These are phyloP conservation scores for Pinctada fucata DNA, from an alignment of 2,888 invertebrate species.

Conservation along the genomic window DNA sequence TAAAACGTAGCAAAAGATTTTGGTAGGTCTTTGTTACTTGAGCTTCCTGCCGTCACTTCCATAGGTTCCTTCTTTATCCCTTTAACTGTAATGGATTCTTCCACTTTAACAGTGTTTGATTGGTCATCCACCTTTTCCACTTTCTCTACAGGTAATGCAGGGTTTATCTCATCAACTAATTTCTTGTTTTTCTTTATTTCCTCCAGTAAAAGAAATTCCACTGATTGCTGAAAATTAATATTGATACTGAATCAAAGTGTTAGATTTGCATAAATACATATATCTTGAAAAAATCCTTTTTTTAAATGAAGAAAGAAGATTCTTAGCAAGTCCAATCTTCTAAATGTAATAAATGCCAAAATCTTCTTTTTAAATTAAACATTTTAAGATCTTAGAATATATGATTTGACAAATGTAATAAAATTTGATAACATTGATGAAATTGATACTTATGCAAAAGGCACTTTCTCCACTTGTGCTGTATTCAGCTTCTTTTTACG, in stretches of 20 bases:
- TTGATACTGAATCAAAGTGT: not conserved
- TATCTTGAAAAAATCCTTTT: not conserved
- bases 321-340: no score
- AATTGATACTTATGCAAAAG: no score
- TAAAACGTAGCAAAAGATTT: slow-evolving; percentile 49
- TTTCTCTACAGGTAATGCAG: not conserved
- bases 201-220: slow-evolving; percentile 59
- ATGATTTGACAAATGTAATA: no score
- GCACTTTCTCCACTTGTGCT: no score
- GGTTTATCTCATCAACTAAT: slow-evolving; percentile 22
- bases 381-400: no score
- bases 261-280: not conserved
- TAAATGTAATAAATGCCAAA: no score
- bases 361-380: no score
- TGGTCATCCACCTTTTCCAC: not conserved
- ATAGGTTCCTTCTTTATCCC: not conserved
- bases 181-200: slow-evolving; percentile 57
- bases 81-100: not conserved
- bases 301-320: not conserved
- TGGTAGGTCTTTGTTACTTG: not conserved
- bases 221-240: slow-evolving; percentile 58
- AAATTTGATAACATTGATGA: no score
- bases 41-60: no score
- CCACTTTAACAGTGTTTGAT: not conserved
- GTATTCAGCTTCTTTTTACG: no score